Evolutionary conservation across 2,888 invertebrate species (phyloP), one percentile per base, ranked within the genome.

Genomic region (Limnephilus lunatus): DNA sequence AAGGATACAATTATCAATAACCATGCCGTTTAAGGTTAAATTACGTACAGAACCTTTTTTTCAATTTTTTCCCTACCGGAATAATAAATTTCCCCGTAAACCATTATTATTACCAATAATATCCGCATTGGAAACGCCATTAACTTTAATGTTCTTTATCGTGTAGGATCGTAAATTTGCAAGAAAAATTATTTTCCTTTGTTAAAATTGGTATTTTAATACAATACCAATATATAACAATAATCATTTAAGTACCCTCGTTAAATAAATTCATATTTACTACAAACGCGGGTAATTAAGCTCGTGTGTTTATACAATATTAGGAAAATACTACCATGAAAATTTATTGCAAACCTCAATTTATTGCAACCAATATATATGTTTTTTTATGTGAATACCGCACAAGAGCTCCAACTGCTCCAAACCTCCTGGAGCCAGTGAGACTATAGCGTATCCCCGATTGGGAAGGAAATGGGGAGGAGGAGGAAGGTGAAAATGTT

Each of bases 61-160:
- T 25, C 68, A 25, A n/a, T 68, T 68, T 68, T 68, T 68, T 68
- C 9, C 68, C 68, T n/a, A n/a, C 9, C 68, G 25, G 68, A 68
- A 25, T 68, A 15, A 83, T 83, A 83, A 83, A 83, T 83, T 83
- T 83, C 32, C 32, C 35, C 83, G 83, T 32, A 32, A 31, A 83
- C 31, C 83, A 35, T 83, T 31, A 83, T 83, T 83, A 83, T 83
- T 83, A 31, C 31, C 83, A 83, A 83, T 35, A 83, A 83, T 83
- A 32, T 83, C 83, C 83, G 32, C 19, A 83, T 31, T 83, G 83
- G 83, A 31, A 83, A 31, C 9, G 31, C 83, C 25, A 83, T 83
- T 32, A 83, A 35, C 83, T 32, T 83, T 32, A 83, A 83, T 83
- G 35, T 83, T 32, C 32, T 83, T 35, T 35, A 83, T 83, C 31